Base-by-base conservation (phyloP, 1,140 invertebrate genomes). In the Goniozus legneri region DNA sequence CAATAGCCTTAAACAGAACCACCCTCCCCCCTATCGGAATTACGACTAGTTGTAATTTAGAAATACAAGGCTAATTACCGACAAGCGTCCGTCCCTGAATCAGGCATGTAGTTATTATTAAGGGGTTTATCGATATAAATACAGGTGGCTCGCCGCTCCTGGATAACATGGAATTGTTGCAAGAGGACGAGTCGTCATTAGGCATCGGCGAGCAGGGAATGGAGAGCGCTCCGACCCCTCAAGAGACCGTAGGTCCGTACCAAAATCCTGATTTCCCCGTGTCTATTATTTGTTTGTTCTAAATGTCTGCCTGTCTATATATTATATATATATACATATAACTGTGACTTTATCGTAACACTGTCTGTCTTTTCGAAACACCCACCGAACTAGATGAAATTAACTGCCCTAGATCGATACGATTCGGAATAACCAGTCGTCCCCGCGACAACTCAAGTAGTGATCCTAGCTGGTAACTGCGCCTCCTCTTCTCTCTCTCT, bases 131-230 rank as follows among this genome's bases (percentile, higher is more conserved):
- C 61, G 58, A 67, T 27, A 69, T n/a, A 67, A 67, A 69, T 46
- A 62, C 71, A 76, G 74, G 74, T 75, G 69, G 65, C 54, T 74
- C 74, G 32, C 71, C 73, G 63, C 71, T 75, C 49, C 59, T 76
- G 73, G 73, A 75, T 57, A 73, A 71, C 60, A 76, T 76, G 74
- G 73, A 76, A 44, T 72, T 76, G 62, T 72, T 75, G 54, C 74
- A 73, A 71, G 71, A 75, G 52, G 74, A 76, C 62, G 73, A 75
- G 45, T 72, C 70, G 53, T 69, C 71, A 36, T 73, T 76, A 71
- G 65, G 64, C 48, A 65, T 75, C 51, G 69, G 66, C 53, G 71
- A 74, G 54, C 72, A 73, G 57, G 65, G 65, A 64, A 71, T 74
- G 70, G 71, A 75, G 53, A 76, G 65, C 62, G 58, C 61, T 63